A percentile compares a stretch with the other conserved stretches of the same genome.
phyloP scores from a whole-genome alignment of 2,113 vertebrate species.

The Cygnus buccinator region DNA sequence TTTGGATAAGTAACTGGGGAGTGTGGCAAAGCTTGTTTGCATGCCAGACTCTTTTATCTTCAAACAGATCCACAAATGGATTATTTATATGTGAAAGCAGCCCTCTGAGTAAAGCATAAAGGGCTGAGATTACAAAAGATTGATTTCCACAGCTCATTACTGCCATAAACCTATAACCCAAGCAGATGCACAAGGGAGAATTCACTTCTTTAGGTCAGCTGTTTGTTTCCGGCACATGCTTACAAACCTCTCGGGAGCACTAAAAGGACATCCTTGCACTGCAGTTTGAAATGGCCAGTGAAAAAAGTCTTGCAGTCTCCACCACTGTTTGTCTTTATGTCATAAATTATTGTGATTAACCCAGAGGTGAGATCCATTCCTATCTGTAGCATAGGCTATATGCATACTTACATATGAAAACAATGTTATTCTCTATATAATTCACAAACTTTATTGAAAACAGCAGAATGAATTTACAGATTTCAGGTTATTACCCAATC shows the following conservation, averaged over 20 bases:
- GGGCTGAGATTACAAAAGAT: constrained; percentile 71
- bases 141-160: constrained; percentile 70
- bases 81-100: constrained; percentile 63
- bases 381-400: not conserved
- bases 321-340: not conserved
- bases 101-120: constrained; percentile 66
- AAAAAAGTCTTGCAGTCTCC: not conserved
- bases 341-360: not conserved
- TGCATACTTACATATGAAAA: not conserved
- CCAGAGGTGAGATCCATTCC: not conserved
- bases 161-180: constrained; percentile 68
- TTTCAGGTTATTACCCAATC: not conserved
- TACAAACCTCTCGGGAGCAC: not conserved
- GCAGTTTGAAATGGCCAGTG: not conserved
- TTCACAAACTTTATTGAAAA: not conserved
- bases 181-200: constrained; percentile 45
- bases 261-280: constrained; percentile 26
- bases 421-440: not conserved
- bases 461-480: not conserved
- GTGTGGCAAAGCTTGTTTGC: constrained; percentile 18
- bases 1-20: constrained; percentile 40
- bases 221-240: constrained; percentile 55
- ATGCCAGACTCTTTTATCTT: constrained; percentile 59
- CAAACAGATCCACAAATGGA: constrained; percentile 55
- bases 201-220: constrained; percentile 54